These are phyloP conservation scores for Hypanus sabinus DNA, from an alignment of 2,113 vertebrate genomes.

Conservation along the genomic window DNA sequence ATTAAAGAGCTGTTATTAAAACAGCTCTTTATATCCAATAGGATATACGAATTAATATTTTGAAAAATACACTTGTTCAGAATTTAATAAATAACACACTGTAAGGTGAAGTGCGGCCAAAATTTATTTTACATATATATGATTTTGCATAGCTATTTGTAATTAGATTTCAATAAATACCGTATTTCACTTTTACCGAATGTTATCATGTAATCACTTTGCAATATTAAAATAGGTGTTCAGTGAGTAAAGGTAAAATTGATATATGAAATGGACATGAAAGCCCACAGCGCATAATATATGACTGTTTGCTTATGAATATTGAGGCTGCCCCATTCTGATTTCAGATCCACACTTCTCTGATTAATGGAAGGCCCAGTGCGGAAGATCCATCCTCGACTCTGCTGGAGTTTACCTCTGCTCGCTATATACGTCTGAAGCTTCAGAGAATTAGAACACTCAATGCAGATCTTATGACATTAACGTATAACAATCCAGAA, in stretches of 20 bases:
- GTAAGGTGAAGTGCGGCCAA: background rate
- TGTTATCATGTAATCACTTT: background rate
- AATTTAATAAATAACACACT: background rate
- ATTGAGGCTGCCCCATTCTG: background rate
- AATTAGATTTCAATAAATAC: background rate
- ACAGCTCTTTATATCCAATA: no score
- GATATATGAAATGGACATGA: background rate
- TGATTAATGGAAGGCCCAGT: conserved; percentile 91
- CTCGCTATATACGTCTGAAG: conserved; percentile 84
- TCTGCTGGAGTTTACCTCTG: conserved; percentile 85
- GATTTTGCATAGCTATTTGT: background rate
- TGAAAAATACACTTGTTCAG: background rate
- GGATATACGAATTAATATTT: conserved; percentile 13
- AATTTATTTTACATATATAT: background rate
- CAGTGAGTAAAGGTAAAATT: background rate
- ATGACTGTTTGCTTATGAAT: background rate
- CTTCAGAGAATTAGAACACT: conserved; percentile 86
- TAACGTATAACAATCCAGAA: conserved; percentile 68
- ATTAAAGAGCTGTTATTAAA: conserved; percentile 12
- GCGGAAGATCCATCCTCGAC: conserved; percentile 81
- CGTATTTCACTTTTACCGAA: background rate
- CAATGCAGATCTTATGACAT: conserved; percentile 95
- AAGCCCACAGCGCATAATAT: background rate
- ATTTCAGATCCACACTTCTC: conserved; percentile 83
- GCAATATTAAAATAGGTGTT: background rate